These are phyloP conservation scores for Bombus breviceps DNA, from an alignment of 1,140 invertebrate genomes.

Conservation along the genomic window DNA sequence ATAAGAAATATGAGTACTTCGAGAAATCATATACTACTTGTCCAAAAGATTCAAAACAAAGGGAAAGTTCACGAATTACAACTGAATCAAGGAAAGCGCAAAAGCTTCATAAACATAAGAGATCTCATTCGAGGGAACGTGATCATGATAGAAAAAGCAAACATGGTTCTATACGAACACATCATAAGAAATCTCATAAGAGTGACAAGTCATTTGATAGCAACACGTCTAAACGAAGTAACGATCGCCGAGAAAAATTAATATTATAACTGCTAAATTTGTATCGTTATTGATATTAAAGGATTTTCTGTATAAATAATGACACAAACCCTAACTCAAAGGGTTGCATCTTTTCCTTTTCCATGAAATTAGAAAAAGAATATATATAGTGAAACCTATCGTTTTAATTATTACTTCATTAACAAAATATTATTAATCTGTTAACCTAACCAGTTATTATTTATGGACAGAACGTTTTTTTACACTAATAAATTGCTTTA, in stretches of 20 bases:
- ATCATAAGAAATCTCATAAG: background rate
- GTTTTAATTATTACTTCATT: background rate
- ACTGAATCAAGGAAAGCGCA: slow-evolving; percentile 22
- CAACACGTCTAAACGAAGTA: background rate
- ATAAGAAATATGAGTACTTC: slow-evolving; percentile 14
- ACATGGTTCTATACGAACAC: background rate
- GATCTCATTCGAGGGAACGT: slow-evolving; percentile 54
- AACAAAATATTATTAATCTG: background rate
- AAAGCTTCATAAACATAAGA: slow-evolving; percentile 17
- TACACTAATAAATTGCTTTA: background rate
- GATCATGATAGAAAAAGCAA: slow-evolving; percentile 41
- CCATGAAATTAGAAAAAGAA: background rate
- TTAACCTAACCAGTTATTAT: background rate
- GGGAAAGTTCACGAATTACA: slow-evolving; percentile 26
- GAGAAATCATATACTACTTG: slow-evolving; percentile 14
- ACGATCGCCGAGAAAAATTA: background rate
- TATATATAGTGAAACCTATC: too few relatives aligned
- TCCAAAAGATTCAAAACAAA: slow-evolving; percentile 20
- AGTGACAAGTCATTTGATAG: background rate
- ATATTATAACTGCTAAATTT: background rate
- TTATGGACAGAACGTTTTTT: background rate
- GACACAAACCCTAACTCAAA: too few relatives aligned
- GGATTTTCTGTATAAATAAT: background rate
- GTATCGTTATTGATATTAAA: background rate
- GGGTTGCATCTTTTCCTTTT: too few relatives aligned